Conservation (phyloP, 2,888 invertebrate species). For the Thumatha senex region DNA sequence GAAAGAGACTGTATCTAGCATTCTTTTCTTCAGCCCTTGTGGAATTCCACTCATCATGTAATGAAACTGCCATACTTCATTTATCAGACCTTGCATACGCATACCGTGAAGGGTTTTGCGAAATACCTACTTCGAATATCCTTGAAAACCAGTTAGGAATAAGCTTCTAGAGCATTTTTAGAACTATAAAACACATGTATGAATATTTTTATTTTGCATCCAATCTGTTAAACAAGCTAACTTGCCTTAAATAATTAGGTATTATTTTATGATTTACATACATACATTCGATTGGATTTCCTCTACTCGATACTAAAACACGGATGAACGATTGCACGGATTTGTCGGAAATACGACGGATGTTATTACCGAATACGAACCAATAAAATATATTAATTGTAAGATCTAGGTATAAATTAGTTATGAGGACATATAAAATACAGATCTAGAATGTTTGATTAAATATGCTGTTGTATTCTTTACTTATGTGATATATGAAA, state of each 20-base stretch:
- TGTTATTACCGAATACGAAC: conserved; percentile 10
- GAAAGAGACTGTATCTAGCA: neutral
- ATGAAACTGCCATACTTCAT: conserved; percentile 2
- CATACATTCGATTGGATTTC: neutral
- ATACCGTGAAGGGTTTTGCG: conserved; percentile 22
- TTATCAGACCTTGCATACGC: conserved; percentile 19
- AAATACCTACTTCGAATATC: conserved; percentile 16
- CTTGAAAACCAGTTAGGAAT: conserved; percentile 21
- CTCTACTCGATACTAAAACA: no score
- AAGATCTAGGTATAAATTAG: no score
- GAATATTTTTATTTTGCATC: neutral
- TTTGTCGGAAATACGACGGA: conserved; percentile 44
- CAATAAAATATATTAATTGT: neutral
- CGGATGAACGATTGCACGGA: conserved; percentile 54
- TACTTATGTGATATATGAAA: no score
- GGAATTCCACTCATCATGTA: neutral
- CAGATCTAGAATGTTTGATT: no score
- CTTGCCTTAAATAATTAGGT: no score
- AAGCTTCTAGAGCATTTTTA: neutral
- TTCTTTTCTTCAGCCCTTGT: neutral
- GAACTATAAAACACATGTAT: neutral
- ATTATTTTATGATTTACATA: no score
- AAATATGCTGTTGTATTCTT: no score
- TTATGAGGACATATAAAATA: no score
- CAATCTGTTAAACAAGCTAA: no score